phyloP scores from a whole-genome alignment of 2,113 vertebrate species.

The Stigmatopora nigra region DNA sequence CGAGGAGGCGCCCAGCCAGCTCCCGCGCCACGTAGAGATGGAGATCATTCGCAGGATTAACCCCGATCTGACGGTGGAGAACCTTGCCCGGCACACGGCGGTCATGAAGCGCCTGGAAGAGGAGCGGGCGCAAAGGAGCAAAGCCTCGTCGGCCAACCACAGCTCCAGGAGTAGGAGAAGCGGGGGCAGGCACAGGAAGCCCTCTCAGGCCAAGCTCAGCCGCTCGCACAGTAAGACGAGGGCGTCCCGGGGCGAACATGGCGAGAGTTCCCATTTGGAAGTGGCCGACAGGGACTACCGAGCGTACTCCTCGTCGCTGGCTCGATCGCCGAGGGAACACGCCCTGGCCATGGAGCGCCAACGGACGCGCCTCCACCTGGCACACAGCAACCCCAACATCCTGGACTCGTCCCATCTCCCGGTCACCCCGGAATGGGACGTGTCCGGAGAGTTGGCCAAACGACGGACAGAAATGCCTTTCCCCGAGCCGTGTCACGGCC shows the following conservation, averaged over 20 bases:
- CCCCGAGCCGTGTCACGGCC: constrained; percentile 90
- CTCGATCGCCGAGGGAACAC: constrained; percentile 83
- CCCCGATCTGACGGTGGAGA: constrained; percentile 95
- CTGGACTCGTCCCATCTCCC: constrained; percentile 88
- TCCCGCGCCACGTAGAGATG: constrained; percentile 93
- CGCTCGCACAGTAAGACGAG: constrained; percentile 94
- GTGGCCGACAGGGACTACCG: constrained; percentile 82
- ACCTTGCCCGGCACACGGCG: constrained; percentile 92
- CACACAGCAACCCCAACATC: constrained; percentile 86
- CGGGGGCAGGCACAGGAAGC: constrained; percentile 81
- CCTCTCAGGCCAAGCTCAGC: constrained; percentile 81
- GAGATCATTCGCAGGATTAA: constrained; percentile 97
- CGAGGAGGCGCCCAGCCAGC: constrained; percentile 86
- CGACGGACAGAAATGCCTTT: constrained; percentile 97
- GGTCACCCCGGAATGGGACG: constrained; percentile 96
- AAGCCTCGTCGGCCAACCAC: constrained; percentile 88
- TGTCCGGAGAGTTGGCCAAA: constrained; percentile 93
- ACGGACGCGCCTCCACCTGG: constrained; percentile 80
- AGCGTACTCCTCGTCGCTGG: constrained; percentile 79
- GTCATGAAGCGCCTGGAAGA: constrained; percentile 98
- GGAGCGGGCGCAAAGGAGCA: constrained; percentile 89
- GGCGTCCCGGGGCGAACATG: constrained; percentile 84
- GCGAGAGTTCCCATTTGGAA: constrained; percentile 85
- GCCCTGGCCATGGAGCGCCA: constrained; percentile 87
- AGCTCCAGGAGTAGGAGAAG: constrained; percentile 88